A percentile compares a stretch with the other conserved stretches of the same genome.
phyloP scores from a whole-genome alignment of 2,888 invertebrate genomes.

The Baccha elongata region DNA sequence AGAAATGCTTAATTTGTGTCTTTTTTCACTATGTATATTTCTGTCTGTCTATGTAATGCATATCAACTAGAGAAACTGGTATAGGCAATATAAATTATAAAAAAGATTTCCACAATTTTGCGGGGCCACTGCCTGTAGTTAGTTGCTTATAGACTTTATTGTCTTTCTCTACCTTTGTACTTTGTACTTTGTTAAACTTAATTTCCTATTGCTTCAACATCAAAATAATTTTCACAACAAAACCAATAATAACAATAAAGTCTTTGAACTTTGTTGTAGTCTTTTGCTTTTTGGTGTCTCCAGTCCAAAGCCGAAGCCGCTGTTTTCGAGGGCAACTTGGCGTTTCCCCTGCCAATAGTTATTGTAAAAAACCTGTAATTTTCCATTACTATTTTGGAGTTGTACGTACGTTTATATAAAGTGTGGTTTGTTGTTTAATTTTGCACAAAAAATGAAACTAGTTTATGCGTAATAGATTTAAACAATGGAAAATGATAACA shows the following conservation, averaged over 20 bases:
- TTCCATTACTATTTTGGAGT: background rate
- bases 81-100: background rate
- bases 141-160: background rate
- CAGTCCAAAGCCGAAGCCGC: background rate
- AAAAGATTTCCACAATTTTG: background rate
- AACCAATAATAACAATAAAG: constrained; percentile 39
- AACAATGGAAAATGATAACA: constrained; percentile 28
- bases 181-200: too few species aligned
- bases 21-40: background rate
- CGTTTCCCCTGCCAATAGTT: background rate
- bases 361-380: background rate
- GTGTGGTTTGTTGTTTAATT: background rate
- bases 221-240: too few species aligned
- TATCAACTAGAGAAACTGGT: too few species aligned
- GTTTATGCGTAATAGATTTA: constrained; percentile 52
- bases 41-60: background rate
- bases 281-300: background rate
- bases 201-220: too few species aligned
- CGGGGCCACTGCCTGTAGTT: background rate
- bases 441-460: constrained; percentile 10
- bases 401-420: background rate
- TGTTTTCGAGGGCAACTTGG: constrained; percentile 32
- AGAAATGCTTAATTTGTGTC: constrained; percentile 4
- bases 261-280: constrained; percentile 59
- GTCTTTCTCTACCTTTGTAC: background rate